phyloP scores from a whole-genome alignment of 2,797 vertebrate genomes.

The Platalea minor region DNA sequence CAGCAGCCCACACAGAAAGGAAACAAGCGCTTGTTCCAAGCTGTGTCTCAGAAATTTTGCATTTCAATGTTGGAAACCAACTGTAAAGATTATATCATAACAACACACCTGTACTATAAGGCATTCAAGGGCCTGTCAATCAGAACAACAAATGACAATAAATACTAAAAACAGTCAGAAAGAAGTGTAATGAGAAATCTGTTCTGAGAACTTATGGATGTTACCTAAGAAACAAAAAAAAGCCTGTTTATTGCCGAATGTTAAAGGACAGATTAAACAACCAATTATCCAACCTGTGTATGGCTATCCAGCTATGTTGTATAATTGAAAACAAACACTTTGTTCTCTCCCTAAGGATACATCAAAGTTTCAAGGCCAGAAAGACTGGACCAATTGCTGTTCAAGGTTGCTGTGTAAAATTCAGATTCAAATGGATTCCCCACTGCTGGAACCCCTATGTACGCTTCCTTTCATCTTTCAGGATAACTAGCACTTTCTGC shows the following conservation, averaged over 20 bases:
- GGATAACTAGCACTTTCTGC: neutral
- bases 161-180: neutral
- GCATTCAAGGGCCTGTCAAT: neutral
- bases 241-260: neutral
- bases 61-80: neutral
- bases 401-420: neutral
- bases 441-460: neutral
- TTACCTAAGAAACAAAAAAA: neutral
- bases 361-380: neutral
- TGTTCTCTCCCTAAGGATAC: neutral
- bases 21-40: neutral
- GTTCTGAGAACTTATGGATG: neutral
- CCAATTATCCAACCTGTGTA: neutral
- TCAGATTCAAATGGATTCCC: neutral
- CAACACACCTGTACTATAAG: neutral
- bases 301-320: neutral
- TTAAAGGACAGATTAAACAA: neutral
- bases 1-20: neutral
- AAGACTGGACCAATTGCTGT: neutral
- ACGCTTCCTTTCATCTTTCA: neutral
- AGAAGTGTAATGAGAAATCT: neutral
- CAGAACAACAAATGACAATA: neutral
- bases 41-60: neutral
- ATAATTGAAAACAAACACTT: neutral
- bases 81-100: neutral